phyloP scores from a whole-genome alignment of 2,888 invertebrate genomes.

The Hermodice carunculata region DNA sequence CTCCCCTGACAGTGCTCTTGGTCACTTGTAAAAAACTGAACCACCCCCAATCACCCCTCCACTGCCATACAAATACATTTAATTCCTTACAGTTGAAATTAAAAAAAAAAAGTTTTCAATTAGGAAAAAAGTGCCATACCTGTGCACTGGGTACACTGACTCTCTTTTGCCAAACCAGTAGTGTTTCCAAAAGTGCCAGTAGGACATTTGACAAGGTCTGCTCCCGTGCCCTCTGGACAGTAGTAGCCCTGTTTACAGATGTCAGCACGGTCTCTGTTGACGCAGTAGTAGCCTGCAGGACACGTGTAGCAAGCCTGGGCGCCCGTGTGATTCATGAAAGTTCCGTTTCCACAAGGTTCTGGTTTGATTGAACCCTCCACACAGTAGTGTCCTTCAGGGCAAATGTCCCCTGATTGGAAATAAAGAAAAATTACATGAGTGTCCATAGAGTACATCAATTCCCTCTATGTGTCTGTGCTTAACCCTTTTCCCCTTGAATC shows the following conservation, averaged over 20 bases:
- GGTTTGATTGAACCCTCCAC: constrained; percentile 50
- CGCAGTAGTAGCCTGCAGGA: constrained; percentile 63
- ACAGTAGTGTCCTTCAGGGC: constrained; percentile 62
- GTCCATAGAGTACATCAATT: too few relatives aligned
- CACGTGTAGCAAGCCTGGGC: constrained; percentile 57
- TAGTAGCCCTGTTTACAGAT: constrained; percentile 61
- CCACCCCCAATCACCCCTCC: too few relatives aligned
- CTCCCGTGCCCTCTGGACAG: constrained; percentile 65
- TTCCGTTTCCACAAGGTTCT: constrained; percentile 57
- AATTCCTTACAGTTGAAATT: not conserved
- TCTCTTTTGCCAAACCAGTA: constrained; percentile 49
- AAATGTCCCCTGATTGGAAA: constrained; percentile 63
- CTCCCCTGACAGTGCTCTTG: too few relatives aligned
- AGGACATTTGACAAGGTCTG: constrained; percentile 58
- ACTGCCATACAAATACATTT: not conserved
- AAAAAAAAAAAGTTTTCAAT: not conserved
- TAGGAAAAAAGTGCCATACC: constrained; percentile 42
- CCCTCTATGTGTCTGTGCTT: too few relatives aligned
- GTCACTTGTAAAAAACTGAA: too few relatives aligned
- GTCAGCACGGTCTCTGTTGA: constrained; percentile 59
- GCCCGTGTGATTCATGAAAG: constrained; percentile 65
- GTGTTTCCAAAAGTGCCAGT: constrained; percentile 62
- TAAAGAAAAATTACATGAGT: too few relatives aligned
- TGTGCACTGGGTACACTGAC: constrained; percentile 62
- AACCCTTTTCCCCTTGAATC: too few relatives aligned